Base-by-base conservation (phyloP, 2,888 invertebrate species). In the Perizoma affinitatum region DNA sequence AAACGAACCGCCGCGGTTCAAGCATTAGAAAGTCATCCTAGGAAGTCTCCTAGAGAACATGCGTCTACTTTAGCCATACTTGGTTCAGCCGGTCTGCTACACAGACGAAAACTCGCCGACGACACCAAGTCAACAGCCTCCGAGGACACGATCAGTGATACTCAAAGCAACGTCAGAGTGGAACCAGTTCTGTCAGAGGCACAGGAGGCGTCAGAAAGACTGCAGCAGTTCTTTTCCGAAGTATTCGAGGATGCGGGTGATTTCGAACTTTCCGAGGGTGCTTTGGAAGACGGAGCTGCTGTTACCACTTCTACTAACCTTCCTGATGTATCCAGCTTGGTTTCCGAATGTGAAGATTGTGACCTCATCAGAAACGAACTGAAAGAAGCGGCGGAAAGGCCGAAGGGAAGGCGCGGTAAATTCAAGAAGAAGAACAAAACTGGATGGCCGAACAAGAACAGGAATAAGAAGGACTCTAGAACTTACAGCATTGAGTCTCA, bases 21-120 rank as follows among this genome's bases (percentile, higher is more conserved):
- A 34, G 86, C 90, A 0, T 66, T 86, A 5, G 93, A 93, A 49
- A 89, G 90, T 38, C 95, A 94, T 63, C 96, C 97, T 0, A 90
- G 97, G 44, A 97, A 97, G 78, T 97, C 97, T 0, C 97, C 97
- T 0, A 91, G 97, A 33, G 97, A 97, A 80, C 97, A 97, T 79
- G 97, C 97, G 0, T 97, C 97, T 0, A 97, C 97, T 0, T 84
- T 97, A 61, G 97, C 97, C 0, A 96, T 97, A 59, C 94, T 97
- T 4, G 95, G 95, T 7, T 88, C 90, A 0, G 88, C 88, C 44
- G 95, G 95, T 55, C 83, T 95, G 33, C 86, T 95, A 6, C 93
- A 94, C 41, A 88, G 93, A 52, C 84, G 94, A 58, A 93, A 89
- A 70, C 78, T 87, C 63, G 69, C 73, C 3, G 93, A 88, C 59